These are phyloP conservation scores for Athetis lepigone DNA, from an alignment of 2,888 invertebrate species.

Conservation along the genomic window DNA sequence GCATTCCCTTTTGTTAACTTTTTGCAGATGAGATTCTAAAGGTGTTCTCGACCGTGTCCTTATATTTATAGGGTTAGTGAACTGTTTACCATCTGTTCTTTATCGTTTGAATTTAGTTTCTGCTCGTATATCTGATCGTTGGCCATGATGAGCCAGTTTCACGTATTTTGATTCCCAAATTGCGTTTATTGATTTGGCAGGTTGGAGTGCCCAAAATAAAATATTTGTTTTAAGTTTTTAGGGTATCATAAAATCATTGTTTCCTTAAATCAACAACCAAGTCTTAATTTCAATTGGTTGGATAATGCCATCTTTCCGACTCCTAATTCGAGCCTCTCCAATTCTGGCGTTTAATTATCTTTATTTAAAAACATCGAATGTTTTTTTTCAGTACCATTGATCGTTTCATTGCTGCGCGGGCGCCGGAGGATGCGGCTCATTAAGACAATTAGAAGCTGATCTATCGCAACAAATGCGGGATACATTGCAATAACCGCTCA, in stretches of 20 bases:
- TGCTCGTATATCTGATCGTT: slow-evolving; percentile 19
- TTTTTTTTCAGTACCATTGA: slow-evolving; percentile 33
- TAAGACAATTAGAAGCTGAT: slow-evolving; percentile 84
- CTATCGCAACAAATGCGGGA: slow-evolving; percentile 67
- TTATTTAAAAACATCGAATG: slow-evolving; percentile 13
- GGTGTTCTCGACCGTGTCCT: slow-evolving; percentile 6
- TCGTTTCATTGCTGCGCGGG: slow-evolving; percentile 64
- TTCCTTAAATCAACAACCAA: slow-evolving; percentile 2
- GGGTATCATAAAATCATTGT: slow-evolving; percentile 2
- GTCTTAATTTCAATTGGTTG: neutral
- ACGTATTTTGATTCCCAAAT: slow-evolving; percentile 50
- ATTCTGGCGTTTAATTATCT: slow-evolving; percentile 4
- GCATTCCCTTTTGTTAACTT: slow-evolving; percentile 33
- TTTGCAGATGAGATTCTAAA: slow-evolving; percentile 30
- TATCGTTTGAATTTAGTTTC: slow-evolving; percentile 32
- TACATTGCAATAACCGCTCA: slow-evolving; percentile 57
- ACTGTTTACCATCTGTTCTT: slow-evolving; percentile 37
- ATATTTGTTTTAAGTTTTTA: slow-evolving; percentile 31
- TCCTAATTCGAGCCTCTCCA: neutral
- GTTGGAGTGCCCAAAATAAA: slow-evolving; percentile 20
- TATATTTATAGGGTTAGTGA: slow-evolving; percentile 45
- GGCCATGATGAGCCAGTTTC: slow-evolving; percentile 24
- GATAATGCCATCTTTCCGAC: neutral
- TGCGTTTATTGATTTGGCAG: slow-evolving; percentile 32
- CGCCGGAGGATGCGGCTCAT: slow-evolving; percentile 83